Evolutionary conservation across 2,113 vertebrate species (phyloP).

Genomic region (Hirundichthys speculiger): DNA sequence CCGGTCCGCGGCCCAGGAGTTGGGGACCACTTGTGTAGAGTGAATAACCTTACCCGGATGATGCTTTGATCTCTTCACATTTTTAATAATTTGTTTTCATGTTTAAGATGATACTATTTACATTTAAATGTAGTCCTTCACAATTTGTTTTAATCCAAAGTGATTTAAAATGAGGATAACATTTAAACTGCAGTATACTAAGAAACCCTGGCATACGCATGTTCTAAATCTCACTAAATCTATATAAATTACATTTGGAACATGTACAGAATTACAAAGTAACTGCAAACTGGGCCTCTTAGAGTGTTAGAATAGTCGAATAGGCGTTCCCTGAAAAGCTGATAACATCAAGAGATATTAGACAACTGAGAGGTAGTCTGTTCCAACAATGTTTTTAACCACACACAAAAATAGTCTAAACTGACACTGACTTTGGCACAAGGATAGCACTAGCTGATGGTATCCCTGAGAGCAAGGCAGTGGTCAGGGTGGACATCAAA

Average conservation of each 20-base stretch:
- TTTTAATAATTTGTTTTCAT: too few relatives aligned
- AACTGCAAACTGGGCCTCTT: background rate
- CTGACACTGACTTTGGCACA: background rate
- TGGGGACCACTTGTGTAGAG: too few relatives aligned
- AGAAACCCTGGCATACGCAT: background rate
- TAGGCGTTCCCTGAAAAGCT: background rate
- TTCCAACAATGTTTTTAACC: too few relatives aligned
- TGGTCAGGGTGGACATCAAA: background rate
- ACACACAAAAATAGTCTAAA: background rate
- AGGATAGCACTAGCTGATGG: background rate
- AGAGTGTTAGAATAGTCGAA: constrained; percentile 1
- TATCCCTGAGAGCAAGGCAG: background rate
- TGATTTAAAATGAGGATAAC: background rate
- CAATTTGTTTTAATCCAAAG: background rate
- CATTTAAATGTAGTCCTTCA: background rate
- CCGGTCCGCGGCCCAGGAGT: too few relatives aligned
- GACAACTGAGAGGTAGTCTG: background rate
- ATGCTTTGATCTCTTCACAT: too few relatives aligned
- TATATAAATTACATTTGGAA: background rate
- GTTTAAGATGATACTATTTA: too few relatives aligned
- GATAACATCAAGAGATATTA: background rate
- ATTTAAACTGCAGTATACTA: background rate
- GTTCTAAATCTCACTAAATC: constrained; percentile 9
- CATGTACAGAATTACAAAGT: background rate
- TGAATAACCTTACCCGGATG: too few relatives aligned